Base-by-base conservation (phyloP, 2,797 vertebrate species). In the Miichthys miiuy region DNA sequence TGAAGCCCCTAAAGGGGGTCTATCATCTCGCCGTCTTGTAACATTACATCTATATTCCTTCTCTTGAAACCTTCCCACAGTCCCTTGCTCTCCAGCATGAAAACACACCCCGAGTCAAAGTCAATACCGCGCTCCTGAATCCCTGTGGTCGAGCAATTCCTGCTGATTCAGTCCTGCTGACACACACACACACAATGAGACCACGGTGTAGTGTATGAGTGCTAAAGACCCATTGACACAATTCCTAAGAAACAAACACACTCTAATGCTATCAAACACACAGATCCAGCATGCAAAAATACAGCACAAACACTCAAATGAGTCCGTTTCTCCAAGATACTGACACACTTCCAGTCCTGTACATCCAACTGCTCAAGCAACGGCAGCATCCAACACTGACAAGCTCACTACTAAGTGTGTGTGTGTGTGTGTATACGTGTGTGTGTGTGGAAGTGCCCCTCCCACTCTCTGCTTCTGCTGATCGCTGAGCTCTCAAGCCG, bases 151-250 rank as follows among this genome's bases (percentile, higher is more conserved):
- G 80, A 71, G 82, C 77, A 79, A 60, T 84, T 88, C 47, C 77
- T 71, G 79, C 84, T 83, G 88, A 85, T 87, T 90, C 75, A 79
- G 74, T 71, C 56, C 71, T 55, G 70, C 68, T 68, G 23, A 38
- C 67, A 71, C 80, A 84, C n/a, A 48, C 71, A 16, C 72, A 68
- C 71, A 20, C 77, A 77, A 57, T n/a, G 54, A 47, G 38, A 67
- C 44, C 9, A 34, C 44, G 11, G 56, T 67, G 20, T 20, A 46
- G 56, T 79, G 63, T 50, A 9, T 51, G 63, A 65, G 81, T 50
- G 72, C 80, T 88, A 80, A 62, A 91, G 77, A 89, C 81, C 86
- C 84, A 88, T 84, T 92, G 86, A 92, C 90, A 90, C 80, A 72
- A 83, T 90, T 88, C 57, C 61, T 77, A 4, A 20, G 2, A 54